phyloP scores from a whole-genome alignment of 2,113 vertebrate species.

The Cryptomyrus ogoouensis region DNA sequence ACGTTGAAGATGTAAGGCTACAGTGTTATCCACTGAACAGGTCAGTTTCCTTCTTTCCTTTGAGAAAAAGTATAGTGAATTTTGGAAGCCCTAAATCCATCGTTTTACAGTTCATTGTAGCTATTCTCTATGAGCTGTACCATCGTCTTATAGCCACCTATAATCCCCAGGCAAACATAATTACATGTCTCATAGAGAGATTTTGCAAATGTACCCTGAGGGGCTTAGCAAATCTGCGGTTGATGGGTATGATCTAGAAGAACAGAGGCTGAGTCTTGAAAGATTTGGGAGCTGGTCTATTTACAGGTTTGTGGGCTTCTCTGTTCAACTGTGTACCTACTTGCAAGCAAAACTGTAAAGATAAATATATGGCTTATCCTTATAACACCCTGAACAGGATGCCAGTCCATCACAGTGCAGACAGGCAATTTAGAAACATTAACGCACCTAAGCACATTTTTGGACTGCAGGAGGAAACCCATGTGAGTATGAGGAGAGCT shows the following conservation, averaged over 20 bases:
- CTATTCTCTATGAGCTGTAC: not conserved
- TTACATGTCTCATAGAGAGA: slow-evolving; percentile 23
- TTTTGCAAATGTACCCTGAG: slow-evolving; percentile 13
- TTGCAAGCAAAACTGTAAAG: not conserved
- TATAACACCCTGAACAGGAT: not conserved
- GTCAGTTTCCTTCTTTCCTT: not conserved
- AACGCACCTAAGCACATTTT: not conserved
- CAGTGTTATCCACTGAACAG: not conserved
- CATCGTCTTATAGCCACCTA: not conserved
- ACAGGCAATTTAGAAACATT: not conserved
- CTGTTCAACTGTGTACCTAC: not conserved
- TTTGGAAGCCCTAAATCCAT: not conserved
- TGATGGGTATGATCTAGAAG: slow-evolving; percentile 14
- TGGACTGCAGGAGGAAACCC: not conserved
- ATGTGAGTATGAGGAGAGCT: not conserved
- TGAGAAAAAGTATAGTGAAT: not conserved
- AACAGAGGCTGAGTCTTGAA: not conserved
- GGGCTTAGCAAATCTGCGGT: slow-evolving; percentile 11
- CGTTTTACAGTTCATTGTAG: not conserved
- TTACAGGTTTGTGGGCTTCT: not conserved
- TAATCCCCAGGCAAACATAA: slow-evolving; percentile 25
- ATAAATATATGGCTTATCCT: not conserved
- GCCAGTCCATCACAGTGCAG: not conserved
- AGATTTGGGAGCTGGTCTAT: not conserved
- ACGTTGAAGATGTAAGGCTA: not conserved